A percentile compares a stretch with the other conserved stretches of the same genome.
Evolutionary conservation across 1,140 invertebrate species (phyloP).

Genomic region (Zaprionus ornatus): DNA sequence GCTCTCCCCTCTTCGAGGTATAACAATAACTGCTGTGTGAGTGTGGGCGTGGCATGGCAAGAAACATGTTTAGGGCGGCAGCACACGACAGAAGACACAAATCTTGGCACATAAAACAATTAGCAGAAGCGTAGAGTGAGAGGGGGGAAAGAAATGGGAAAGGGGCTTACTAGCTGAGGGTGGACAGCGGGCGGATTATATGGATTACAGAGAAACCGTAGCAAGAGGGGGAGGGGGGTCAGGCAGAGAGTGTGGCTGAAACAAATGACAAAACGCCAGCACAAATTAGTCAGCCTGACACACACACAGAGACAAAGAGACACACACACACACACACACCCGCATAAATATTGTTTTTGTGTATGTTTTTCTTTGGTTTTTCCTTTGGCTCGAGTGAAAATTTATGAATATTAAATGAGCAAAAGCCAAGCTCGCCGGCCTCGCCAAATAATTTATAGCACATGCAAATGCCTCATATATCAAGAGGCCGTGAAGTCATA

Average conservation of each 20-base stretch:
- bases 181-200: constrained; percentile 32
- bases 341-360: constrained; percentile 33
- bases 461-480: constrained; percentile 81
- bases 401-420: constrained; percentile 81
- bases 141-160: constrained; percentile 3
- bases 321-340: background rate
- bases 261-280: constrained; percentile 67
- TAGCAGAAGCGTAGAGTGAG: constrained; percentile 43
- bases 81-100: constrained; percentile 73
- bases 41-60: constrained; percentile 54
- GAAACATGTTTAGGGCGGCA: constrained; percentile 72
- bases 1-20: background rate
- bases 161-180: background rate
- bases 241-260: constrained; percentile 43
- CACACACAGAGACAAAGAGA: background rate
- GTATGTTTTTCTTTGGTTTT: constrained; percentile 45
- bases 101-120: constrained; percentile 82
- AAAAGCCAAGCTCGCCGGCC: constrained; percentile 31
- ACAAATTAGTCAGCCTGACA: constrained; percentile 58
- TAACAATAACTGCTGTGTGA: constrained; percentile 57
- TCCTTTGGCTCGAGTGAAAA: constrained; percentile 49
- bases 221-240: background rate
- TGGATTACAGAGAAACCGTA: constrained; percentile 16
- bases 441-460: constrained; percentile 69
- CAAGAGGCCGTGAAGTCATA: constrained; percentile 71